Percentiles rank a stretch among this genome's conserved stretches.
Conservation (phyloP, 2,888 invertebrate species). For the Deilephila elpenor region DNA sequence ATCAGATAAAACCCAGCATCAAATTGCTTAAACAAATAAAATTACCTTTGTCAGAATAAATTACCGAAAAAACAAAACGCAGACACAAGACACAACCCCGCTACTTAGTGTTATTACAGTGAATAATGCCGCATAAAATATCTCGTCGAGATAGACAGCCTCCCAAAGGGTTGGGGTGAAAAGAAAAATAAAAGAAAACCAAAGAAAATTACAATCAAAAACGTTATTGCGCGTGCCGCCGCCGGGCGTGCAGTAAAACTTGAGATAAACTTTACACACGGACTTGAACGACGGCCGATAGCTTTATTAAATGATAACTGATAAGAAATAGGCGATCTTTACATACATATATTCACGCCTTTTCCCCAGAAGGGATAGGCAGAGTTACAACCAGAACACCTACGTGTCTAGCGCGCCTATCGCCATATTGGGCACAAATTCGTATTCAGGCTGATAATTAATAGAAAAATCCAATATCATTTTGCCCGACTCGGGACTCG, state of each 20-base stretch:
- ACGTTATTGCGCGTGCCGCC: conserved; percentile 45
- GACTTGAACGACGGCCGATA: neutral
- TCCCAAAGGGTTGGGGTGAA: conserved; percentile 36
- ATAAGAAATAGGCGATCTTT: no score
- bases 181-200: conserved; percentile 35
- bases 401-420: no score
- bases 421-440: no score
- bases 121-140: conserved; percentile 19
- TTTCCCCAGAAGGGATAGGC: no score
- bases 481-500: no score
- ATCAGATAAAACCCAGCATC: neutral
- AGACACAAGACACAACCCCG: conserved; percentile 8
- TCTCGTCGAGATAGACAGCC: conserved; percentile 33
- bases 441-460: no score
- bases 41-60: conserved; percentile 4
- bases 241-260: conserved; percentile 41
- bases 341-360: no score
- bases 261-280: conserved; percentile 39
- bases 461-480: no score
- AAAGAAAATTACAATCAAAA: conserved; percentile 49
- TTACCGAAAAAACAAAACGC: neutral
- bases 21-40: neutral
- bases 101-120: conserved; percentile 27
- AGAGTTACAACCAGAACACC: no score
- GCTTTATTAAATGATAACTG: neutral